Conservation (phyloP, 2,888 invertebrate species). For the Caenorhabditis virilis region DNA sequence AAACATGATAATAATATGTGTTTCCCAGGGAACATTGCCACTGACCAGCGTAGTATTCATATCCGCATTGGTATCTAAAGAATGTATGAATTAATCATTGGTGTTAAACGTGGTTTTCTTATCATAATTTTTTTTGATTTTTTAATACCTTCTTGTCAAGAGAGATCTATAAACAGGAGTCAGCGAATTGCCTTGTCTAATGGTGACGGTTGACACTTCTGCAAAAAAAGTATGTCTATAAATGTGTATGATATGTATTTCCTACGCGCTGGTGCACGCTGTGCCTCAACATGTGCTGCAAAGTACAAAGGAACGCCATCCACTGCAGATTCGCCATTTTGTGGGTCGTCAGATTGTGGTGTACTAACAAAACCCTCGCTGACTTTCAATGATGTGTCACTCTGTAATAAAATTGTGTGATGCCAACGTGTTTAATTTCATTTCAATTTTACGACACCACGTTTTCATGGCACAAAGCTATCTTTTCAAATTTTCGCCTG, state of each 20-base stretch:
- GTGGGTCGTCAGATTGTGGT: slow-evolving; percentile 42
- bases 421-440: no score
- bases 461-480: slow-evolving; percentile 5
- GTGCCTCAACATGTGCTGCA: slow-evolving; percentile 42
- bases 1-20: slow-evolving; percentile 36
- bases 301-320: slow-evolving; percentile 43
- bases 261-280: slow-evolving; percentile 41
- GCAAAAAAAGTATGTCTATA: background rate
- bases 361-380: slow-evolving; percentile 33
- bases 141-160: slow-evolving; percentile 34
- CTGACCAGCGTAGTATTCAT: slow-evolving; percentile 55
- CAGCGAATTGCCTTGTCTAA: slow-evolving; percentile 32
- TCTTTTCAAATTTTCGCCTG: no score
- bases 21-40: slow-evolving; percentile 44
- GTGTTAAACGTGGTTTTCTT: background rate
- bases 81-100: background rate
- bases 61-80: slow-evolving; percentile 47
- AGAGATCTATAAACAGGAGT: slow-evolving; percentile 37
- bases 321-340: slow-evolving; percentile 37
- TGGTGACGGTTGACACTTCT: slow-evolving; percentile 47
- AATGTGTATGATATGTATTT: background rate
- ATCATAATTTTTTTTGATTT: background rate
- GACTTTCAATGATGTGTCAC: slow-evolving; percentile 24
- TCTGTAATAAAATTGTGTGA: no score
- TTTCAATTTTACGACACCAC: slow-evolving; percentile 5